Evolutionary conservation across 2,888 invertebrate genomes (phyloP), one percentile per base, ranked within the genome.

Genomic region (Apoderus coryli): DNA sequence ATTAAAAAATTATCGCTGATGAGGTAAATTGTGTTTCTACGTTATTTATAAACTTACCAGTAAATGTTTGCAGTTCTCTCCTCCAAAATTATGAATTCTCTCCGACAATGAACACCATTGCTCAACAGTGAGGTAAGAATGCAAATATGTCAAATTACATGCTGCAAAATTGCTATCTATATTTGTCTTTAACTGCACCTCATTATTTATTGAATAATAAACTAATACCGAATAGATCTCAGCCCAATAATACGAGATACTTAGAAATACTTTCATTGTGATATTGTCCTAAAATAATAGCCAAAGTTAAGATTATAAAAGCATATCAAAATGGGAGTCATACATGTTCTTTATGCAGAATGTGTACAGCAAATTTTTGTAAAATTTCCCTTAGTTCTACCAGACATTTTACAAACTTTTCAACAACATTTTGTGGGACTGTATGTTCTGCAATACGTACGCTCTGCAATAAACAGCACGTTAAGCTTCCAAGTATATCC

Each of bases 11-110:
- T n/a, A n/a, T n/a, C n/a, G n/a, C n/a, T n/a, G n/a, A n/a, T n/a
- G n/a, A n/a, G n/a, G n/a, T n/a, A n/a, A n/a, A n/a, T n/a, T n/a
- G n/a, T n/a, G n/a, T n/a, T n/a, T n/a, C n/a, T n/a, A n/a, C n/a
- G n/a, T n/a, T n/a, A 35, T 16, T 24, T 6, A 5, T 27, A 22
- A 15, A 36, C 38, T 35, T 40, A 45, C 49, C 48, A 47, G 38
- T 33, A 43, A 40, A 19, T 41, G 38, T 31, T 45, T 56, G 39
- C 57, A 58, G 7, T 52, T 46, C 34, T 44, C 35, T 37, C 55
- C 53, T 3, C 58, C 59, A 42, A 58, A 59, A 48, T 59, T 58
- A 6, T 45, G 51, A 23, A 59, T 54, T 27, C 58, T 46, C 40
- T 59, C 53, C 4, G 52, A 49, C 34, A 59, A 48, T 10, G 53